Percentiles rank a stretch among this genome's conserved stretches.
These are phyloP conservation scores for Temnothorax longispinosus DNA, from an alignment of 1,140 invertebrate genomes.

Conservation along the genomic window DNA sequence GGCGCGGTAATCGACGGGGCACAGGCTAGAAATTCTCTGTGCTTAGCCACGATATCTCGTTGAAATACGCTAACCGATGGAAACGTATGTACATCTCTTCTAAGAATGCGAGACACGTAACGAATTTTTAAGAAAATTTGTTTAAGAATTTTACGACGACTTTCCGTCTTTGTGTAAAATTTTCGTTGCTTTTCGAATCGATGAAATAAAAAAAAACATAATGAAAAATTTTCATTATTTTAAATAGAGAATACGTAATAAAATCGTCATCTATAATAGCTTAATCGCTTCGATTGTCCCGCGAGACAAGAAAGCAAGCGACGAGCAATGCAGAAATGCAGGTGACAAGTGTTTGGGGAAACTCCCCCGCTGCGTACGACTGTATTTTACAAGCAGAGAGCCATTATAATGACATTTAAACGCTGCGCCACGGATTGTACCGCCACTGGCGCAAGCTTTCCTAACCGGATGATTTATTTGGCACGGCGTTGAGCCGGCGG, in stretches of 20 bases:
- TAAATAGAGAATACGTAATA: background rate
- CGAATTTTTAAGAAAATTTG: background rate
- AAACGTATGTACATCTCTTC: background rate
- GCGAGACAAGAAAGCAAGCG: background rate
- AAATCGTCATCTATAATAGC: background rate
- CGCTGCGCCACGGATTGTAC: conserved; percentile 66
- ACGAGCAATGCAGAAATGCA: background rate
- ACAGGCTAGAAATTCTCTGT: conserved; percentile 37
- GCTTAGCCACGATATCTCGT: conserved; percentile 58
- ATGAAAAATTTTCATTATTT: background rate
- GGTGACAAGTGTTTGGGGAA: conserved; percentile 18
- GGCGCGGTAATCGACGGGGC: conserved; percentile 26
- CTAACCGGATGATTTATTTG: conserved; percentile 76
- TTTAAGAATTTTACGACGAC: background rate
- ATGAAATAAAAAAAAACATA: background rate
- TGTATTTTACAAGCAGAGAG: conserved; percentile 68
- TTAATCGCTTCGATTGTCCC: background rate
- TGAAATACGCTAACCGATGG: background rate
- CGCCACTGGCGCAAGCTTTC: conserved; percentile 72
- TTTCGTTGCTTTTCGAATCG: background rate
- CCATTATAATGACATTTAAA: conserved; percentile 77
- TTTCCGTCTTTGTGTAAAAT: background rate
- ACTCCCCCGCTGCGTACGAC: conserved; percentile 33
- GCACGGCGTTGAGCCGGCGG: conserved; percentile 64
- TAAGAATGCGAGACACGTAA: background rate